Percentiles rank a stretch among this genome's conserved stretches.
These are phyloP conservation scores for Notiomystis cincta DNA, from an alignment of 2,113 vertebrate genomes.

Conservation along the genomic window DNA sequence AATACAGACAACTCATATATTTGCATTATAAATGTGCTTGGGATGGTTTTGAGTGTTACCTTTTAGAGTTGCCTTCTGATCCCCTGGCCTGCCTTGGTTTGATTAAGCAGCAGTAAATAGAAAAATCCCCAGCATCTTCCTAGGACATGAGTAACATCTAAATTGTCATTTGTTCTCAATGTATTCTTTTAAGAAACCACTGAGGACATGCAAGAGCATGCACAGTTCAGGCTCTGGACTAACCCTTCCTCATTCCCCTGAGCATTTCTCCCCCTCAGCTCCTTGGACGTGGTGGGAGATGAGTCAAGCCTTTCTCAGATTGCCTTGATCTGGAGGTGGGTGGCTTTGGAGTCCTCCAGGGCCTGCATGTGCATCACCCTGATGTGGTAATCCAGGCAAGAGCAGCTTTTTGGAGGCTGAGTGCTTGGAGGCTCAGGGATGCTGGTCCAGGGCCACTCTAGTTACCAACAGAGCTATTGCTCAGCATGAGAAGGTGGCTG, in stretches of 20 bases:
- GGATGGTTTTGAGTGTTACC: background rate
- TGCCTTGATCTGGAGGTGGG: background rate
- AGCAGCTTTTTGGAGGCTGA: background rate
- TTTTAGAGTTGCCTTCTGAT: background rate
- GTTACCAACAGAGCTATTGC: fast-evolving
- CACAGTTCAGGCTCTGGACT: background rate
- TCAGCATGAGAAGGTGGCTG: background rate
- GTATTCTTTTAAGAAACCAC: background rate
- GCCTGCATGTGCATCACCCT: background rate
- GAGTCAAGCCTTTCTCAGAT: background rate
- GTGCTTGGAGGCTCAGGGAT: background rate
- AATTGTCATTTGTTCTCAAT: background rate
- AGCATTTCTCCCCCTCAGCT: background rate
- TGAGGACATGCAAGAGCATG: background rate
- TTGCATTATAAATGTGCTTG: background rate
- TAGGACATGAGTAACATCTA: background rate
- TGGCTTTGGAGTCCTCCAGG: background rate
- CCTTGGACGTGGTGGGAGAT: background rate
- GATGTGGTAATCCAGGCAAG: background rate
- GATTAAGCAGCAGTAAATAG: background rate
- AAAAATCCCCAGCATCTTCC: background rate
- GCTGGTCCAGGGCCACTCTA: background rate
- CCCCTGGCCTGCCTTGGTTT: background rate
- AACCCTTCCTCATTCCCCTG: background rate
- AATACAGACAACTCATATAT: fast-evolving